Conservation (phyloP, 1,140 invertebrate species). For the Aphelinus atriplicis region DNA sequence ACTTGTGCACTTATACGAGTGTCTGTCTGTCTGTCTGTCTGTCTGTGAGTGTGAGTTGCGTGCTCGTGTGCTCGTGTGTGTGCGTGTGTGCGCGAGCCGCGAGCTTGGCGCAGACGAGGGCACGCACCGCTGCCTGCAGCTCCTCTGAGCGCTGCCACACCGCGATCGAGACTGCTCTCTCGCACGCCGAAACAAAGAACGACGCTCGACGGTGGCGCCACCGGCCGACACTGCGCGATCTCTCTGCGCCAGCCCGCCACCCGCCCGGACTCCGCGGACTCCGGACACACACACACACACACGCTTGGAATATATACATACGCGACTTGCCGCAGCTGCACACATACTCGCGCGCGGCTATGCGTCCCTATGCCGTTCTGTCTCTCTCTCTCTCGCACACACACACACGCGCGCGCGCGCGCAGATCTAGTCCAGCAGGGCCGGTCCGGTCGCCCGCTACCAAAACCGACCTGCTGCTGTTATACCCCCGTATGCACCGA, state of each 20-base stretch:
- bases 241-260: conserved; percentile 22
- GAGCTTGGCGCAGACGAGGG: conserved; percentile 21
- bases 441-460: too few relatives aligned
- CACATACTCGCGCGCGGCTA: neutral
- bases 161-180: conserved; percentile 56
- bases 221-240: neutral
- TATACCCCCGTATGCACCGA: too few relatives aligned
- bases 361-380: neutral
- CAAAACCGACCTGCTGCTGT: too few relatives aligned
- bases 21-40: neutral
- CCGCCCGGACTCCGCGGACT: conserved; percentile 5
- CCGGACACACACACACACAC: conserved; percentile 29
- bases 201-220: conserved; percentile 59
- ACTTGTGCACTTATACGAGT: neutral
- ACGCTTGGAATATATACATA: conserved; percentile 24
- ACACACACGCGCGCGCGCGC: neutral
- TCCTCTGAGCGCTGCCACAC: conserved; percentile 16
- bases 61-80: neutral
- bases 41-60: too few relatives aligned
- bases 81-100: conserved; percentile 1
- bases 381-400: too few relatives aligned
- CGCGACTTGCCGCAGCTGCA: neutral
- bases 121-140: conserved; percentile 6
- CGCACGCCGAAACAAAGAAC: conserved; percentile 65
- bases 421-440: too few relatives aligned